Percentiles rank a stretch among this genome's conserved stretches.
These are phyloP conservation scores for Pseudococcus viburni DNA, from an alignment of 2,888 invertebrate genomes.

Conservation along the genomic window DNA sequence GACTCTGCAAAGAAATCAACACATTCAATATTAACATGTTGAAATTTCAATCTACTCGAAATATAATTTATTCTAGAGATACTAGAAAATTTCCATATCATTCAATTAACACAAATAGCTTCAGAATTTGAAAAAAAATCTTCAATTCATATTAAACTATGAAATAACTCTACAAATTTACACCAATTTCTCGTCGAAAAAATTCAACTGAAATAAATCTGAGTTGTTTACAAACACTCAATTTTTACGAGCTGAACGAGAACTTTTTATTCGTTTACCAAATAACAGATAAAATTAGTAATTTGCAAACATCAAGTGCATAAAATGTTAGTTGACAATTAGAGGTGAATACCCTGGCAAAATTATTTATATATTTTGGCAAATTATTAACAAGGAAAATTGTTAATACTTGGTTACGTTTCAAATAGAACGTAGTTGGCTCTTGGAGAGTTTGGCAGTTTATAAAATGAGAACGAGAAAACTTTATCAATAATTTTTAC, in stretches of 20 bases:
- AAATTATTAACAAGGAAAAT: background rate
- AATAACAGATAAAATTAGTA: background rate
- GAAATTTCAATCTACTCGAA: too few species aligned
- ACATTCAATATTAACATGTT: background rate
- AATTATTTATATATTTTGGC: background rate
- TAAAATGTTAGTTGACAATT: background rate
- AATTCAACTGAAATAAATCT: background rate
- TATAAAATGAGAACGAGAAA: background rate
- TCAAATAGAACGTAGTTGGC: background rate
- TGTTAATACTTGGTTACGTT: background rate
- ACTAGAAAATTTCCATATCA: background rate
- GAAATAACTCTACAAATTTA: too few species aligned
- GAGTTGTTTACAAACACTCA: background rate
- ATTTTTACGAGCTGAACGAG: background rate
- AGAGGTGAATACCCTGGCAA: background rate
- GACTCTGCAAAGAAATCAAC: background rate
- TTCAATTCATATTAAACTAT: too few species aligned
- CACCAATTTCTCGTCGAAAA: background rate
- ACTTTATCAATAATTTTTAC: background rate
- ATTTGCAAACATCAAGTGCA: background rate
- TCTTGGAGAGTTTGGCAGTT: background rate
- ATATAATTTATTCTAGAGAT: background rate
- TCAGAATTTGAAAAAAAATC: too few species aligned
- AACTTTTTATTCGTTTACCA: background rate
- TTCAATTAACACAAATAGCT: background rate